These are phyloP conservation scores for Drosophila micromelanica DNA, from an alignment of 1,140 invertebrate species.

Conservation along the genomic window DNA sequence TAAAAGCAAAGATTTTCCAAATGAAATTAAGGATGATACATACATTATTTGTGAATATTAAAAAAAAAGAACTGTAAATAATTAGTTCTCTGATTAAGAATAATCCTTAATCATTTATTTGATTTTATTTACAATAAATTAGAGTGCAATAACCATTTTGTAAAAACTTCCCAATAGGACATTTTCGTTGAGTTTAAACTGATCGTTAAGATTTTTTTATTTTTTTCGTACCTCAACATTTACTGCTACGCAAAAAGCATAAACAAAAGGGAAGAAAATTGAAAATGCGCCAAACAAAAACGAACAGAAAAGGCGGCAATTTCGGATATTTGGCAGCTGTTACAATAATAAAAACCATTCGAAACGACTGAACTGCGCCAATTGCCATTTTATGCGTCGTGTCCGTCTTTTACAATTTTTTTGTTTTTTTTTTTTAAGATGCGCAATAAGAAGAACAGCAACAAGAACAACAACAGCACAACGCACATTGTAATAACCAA, in stretches of 20 bases:
- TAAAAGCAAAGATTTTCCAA: too few species aligned
- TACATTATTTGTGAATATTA: too few species aligned
- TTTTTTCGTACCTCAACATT: neutral
- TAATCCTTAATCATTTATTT: too few species aligned
- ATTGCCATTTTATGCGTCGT: conserved; percentile 33
- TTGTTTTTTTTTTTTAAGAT: conserved; percentile 41
- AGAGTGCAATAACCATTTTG: neutral
- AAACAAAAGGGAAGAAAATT: conserved; percentile 25
- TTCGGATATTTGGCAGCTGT: conserved; percentile 70
- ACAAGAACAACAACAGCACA: conserved; percentile 20
- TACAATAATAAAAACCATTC: conserved; percentile 33
- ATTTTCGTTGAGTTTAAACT: neutral
- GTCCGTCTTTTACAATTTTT: conserved; percentile 6
- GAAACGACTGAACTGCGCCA: conserved; percentile 36
- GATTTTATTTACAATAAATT: neutral
- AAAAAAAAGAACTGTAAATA: too few species aligned
- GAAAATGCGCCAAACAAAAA: conserved; percentile 64
- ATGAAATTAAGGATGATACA: neutral
- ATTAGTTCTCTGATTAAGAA: too few species aligned
- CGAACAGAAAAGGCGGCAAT: conserved; percentile 58
- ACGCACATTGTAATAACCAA: conserved; percentile 53
- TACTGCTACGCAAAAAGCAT: conserved; percentile 14
- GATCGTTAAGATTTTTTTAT: neutral
- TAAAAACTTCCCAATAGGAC: too few species aligned
- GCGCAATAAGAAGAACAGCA: conserved; percentile 43